A percentile compares a stretch with the other conserved stretches of the same genome.
Evolutionary conservation across 2,113 vertebrate species (phyloP).

Genomic region (Callopanchax toddi): DNA sequence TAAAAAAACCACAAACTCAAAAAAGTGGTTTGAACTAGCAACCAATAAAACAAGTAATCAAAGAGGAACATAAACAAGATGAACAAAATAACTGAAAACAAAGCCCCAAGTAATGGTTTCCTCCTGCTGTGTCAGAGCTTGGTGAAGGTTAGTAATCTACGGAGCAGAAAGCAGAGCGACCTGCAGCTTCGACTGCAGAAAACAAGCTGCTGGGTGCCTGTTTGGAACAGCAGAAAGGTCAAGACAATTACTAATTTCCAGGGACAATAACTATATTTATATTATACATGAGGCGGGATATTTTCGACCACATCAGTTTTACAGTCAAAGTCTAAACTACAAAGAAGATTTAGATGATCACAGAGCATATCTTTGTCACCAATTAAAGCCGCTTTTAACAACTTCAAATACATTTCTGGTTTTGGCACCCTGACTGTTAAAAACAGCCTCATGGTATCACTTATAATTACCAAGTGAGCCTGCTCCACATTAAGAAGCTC

Average conservation of each 20-base stretch:
- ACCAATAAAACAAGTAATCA: not conserved
- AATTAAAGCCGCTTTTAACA: slow-evolving; percentile 2
- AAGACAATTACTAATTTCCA: slow-evolving; percentile 4
- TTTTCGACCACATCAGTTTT: not conserved
- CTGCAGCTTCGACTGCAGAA: slow-evolving; percentile 38
- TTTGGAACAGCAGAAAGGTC: slow-evolving; percentile 40
- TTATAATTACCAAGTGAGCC: no score
- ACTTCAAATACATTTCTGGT: no score
- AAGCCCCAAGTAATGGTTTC: slow-evolving; percentile 18
- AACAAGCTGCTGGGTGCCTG: slow-evolving; percentile 42
- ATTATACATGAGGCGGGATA: not conserved
- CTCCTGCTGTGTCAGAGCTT: slow-evolving; percentile 46
- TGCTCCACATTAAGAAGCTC: no score
- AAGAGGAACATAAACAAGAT: not conserved
- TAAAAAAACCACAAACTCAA: no score
- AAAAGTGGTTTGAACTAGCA: no score
- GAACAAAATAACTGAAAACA: not conserved
- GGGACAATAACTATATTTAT: not conserved
- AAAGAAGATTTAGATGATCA: no score
- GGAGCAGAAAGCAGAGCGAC: slow-evolving; percentile 37
- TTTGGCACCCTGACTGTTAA: no score
- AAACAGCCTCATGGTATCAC: no score
- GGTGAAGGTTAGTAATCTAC: slow-evolving; percentile 28
- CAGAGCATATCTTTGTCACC: not conserved
- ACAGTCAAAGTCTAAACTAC: no score